Evolutionary conservation across 1,140 invertebrate genomes (phyloP), one percentile per base, ranked within the genome.

Genomic region (Trichonephila inaurata): DNA sequence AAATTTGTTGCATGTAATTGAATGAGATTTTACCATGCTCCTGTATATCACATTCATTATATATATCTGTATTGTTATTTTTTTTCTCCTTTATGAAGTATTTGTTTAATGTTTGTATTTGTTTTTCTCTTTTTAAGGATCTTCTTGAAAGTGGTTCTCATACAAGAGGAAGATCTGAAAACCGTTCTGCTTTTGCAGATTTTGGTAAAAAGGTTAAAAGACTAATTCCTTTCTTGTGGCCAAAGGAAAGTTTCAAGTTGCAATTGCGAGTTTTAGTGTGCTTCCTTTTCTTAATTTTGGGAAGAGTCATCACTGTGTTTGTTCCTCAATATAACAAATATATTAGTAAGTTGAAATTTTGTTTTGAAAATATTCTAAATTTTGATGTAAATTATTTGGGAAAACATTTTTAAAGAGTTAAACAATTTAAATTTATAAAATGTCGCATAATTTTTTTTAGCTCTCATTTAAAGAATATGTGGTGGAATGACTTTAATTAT

Each of bases 221-320:
- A 0, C 97, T 99, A 40, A 95, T 97, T 83, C 98, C 98, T 2
- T 99, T 99, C 96, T 96, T 99, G n/a, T 99, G 99, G 99, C 99
- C 99, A 0, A 98, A 97, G 94, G 98, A 97, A 94, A 97, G 97
- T 95, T 85, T 96, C 5, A 95, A 96, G 1, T 96, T 99, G 10
- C 99, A 99, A 95, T 94, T 98, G 0, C 96, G 97, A 91, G 98
- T 99, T 0, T 83, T 99, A 7, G 95, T 98, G 92, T 99, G 99
- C 96, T 97, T 99, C 58, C 19, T 97, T 0, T 96, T 98, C 19
- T 96, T 99, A 18, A 95, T 97, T 19, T 96, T 96, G 51, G 99
- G 98, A 33, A 97, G 99, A 95, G 97, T 97, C n/a, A 97, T 98
- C 87, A 99, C 99, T 96, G 96, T 99, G 21, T 98, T 97, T 96